Conservation (phyloP, 2,888 invertebrate genomes). For the Asteroscopus sphinx region DNA sequence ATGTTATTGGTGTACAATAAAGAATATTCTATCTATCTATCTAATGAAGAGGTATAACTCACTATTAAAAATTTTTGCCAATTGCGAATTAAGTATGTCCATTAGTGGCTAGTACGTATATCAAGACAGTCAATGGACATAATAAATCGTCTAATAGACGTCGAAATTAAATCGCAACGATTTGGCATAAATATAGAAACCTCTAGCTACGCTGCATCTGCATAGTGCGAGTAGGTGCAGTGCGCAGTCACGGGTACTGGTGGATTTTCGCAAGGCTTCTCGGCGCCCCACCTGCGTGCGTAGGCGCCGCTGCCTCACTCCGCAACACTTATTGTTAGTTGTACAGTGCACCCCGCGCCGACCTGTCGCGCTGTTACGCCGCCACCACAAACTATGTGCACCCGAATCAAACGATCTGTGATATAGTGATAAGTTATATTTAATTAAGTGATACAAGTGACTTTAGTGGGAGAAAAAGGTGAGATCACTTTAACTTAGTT, state of each 20-base stretch:
- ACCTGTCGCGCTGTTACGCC: conserved; percentile 66
- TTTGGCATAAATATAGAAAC: conserved; percentile 23
- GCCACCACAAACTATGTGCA: conserved; percentile 75
- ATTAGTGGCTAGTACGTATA: neutral
- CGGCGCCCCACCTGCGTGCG: conserved; percentile 81
- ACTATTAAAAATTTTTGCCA: neutral
- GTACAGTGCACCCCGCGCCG: conserved; percentile 75
- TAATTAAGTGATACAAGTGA: conserved; percentile 71
- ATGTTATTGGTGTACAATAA: too few relatives aligned
- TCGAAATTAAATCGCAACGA: neutral
- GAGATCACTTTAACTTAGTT: conserved; percentile 58
- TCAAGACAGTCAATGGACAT: neutral
- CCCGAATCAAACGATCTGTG: conserved; percentile 83
- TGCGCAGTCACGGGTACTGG: conserved; percentile 51
- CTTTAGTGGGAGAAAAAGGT: conserved; percentile 67
- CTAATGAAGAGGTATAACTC: too few relatives aligned
- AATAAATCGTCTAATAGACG: neutral
- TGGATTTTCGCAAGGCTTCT: conserved; percentile 87
- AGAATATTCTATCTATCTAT: too few relatives aligned
- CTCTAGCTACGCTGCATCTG: conserved; percentile 26
- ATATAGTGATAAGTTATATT: conserved; percentile 86
- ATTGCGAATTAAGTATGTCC: neutral
- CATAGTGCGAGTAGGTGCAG: conserved; percentile 59
- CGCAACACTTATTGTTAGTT: conserved; percentile 60
- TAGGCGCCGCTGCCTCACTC: conserved; percentile 75